Conservation (phyloP, 2,797 vertebrate genomes). For the Macrochelys suwanniensis region DNA sequence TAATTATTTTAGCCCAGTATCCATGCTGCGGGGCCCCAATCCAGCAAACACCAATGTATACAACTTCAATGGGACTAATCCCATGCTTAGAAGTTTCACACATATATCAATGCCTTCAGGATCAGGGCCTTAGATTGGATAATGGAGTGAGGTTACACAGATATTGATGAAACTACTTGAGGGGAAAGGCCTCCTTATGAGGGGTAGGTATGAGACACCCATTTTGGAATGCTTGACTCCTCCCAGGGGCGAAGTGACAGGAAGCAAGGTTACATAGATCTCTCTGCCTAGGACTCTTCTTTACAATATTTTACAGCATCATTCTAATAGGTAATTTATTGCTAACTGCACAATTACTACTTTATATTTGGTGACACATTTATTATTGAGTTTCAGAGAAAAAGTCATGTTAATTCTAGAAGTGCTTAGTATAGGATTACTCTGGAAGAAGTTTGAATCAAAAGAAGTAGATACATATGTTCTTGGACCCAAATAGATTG, state of each 20-base stretch:
- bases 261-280: background rate
- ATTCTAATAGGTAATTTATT: constrained; percentile 23
- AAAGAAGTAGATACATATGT: background rate
- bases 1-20: constrained; percentile 1
- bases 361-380: constrained; percentile 3
- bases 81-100: background rate
- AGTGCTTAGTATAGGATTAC: constrained; percentile 7
- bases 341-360: background rate
- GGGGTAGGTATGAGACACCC: background rate
- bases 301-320: background rate
- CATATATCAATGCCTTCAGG: background rate
- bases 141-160: background rate
- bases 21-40: background rate
- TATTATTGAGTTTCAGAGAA: background rate
- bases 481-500: background rate
- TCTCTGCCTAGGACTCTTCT: background rate
- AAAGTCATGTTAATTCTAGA: background rate
- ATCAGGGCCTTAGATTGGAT: background rate
- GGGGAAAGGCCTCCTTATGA: too few relatives aligned
- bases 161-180: background rate
- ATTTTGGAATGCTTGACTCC: background rate
- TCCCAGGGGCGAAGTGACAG: background rate
- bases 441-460: background rate
- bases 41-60: background rate
- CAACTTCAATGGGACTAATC: background rate